phyloP scores from a whole-genome alignment of 2,113 vertebrate genomes.

The Cygnus buccinator region DNA sequence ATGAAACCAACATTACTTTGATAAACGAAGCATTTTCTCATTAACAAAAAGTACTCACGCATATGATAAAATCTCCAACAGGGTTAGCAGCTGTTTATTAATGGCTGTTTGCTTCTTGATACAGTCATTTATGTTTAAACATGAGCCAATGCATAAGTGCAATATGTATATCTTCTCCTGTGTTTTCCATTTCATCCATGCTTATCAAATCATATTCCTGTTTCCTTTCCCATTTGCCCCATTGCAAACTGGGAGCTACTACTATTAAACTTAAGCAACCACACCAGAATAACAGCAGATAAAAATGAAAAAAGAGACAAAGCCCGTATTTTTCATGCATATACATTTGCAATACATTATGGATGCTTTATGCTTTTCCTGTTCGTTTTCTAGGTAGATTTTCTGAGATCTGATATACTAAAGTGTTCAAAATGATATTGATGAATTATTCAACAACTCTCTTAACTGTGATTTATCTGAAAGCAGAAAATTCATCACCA shows the following conservation, averaged over 20 bases:
- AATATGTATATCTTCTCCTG: constrained; percentile 26
- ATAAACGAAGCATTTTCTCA: constrained; percentile 69
- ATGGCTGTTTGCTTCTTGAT: constrained; percentile 69
- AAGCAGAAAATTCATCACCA: constrained; percentile 70
- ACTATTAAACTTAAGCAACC: neutral
- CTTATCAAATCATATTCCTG: constrained; percentile 7
- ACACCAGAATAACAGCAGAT: neutral
- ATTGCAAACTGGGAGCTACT: neutral
- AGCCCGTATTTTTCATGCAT: neutral
- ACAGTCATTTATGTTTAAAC: constrained; percentile 65
- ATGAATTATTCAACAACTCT: constrained; percentile 62
- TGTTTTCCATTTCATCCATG: constrained; percentile 55
- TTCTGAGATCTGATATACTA: constrained; percentile 44
- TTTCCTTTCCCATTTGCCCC: neutral
- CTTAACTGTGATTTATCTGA: constrained; percentile 72
- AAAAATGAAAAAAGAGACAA: neutral
- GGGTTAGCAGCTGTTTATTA: constrained; percentile 70
- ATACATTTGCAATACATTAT: constrained; percentile 35
- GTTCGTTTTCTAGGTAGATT: constrained; percentile 43
- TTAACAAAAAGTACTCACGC: constrained; percentile 67
- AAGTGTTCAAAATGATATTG: constrained; percentile 59
- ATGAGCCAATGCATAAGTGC: constrained; percentile 61
- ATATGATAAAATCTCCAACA: constrained; percentile 61
- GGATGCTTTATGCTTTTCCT: constrained; percentile 40
- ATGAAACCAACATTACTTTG: constrained; percentile 60